These are phyloP conservation scores for Conger conger DNA, from an alignment of 2,113 vertebrate species.

Conservation along the genomic window DNA sequence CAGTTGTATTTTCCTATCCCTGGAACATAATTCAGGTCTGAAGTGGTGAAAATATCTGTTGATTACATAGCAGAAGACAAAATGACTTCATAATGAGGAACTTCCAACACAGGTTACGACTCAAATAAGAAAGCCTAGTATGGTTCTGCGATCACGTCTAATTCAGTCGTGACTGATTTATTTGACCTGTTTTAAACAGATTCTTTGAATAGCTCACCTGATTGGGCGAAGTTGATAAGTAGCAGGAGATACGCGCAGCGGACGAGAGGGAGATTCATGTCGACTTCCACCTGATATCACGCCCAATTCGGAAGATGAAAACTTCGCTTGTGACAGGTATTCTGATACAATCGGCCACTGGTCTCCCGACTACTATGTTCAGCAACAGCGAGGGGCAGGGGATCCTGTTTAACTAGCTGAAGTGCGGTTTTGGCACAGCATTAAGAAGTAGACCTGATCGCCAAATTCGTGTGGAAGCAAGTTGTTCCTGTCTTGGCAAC, in stretches of 20 bases:
- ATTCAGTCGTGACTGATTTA: not conserved
- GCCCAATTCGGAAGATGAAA: not conserved
- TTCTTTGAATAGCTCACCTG: conserved; percentile 52
- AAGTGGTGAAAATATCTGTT: no score
- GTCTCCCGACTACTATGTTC: not conserved
- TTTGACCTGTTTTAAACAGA: not conserved
- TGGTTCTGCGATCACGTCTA: not conserved
- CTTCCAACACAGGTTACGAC: no score
- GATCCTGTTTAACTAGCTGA: not conserved
- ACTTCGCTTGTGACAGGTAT: not conserved
- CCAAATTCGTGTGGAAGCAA: not conserved
- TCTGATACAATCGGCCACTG: not conserved
- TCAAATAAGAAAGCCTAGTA: not conserved
- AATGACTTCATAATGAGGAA: no score
- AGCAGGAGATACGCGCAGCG: conserved; percentile 40
- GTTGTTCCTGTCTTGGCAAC: not conserved
- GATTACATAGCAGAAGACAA: no score
- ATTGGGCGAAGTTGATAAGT: conserved; percentile 36
- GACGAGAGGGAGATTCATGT: conserved; percentile 39
- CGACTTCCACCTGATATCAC: not conserved
- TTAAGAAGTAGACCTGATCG: not conserved
- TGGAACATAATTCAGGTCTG: no score
- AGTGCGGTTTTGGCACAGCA: not conserved
- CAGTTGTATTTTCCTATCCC: no score
- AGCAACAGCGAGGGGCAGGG: not conserved